A percentile compares a stretch with the other conserved stretches of the same genome.
These are phyloP conservation scores for Dendrocincla tyrannina DNA, from an alignment of 2,797 vertebrate species.

Conservation along the genomic window DNA sequence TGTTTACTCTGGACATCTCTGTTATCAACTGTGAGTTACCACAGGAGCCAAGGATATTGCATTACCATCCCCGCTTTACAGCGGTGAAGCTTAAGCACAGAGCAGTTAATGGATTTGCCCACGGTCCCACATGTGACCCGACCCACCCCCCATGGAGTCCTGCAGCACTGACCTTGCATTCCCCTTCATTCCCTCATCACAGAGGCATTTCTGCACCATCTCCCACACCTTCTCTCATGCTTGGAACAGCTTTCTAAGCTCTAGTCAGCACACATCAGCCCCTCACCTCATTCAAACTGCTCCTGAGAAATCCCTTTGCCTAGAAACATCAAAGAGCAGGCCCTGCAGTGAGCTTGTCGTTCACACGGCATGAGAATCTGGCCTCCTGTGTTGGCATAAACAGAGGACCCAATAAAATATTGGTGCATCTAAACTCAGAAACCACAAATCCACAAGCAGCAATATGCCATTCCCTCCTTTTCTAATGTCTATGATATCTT, in stretches of 20 bases:
- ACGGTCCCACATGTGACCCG: background rate
- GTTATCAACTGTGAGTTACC: slow-evolving; percentile 62
- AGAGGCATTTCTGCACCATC: slow-evolving; percentile 69
- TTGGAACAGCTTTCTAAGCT: slow-evolving; percentile 62
- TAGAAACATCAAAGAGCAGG: slow-evolving; percentile 54
- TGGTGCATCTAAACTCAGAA: slow-evolving; percentile 28
- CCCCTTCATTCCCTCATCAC: slow-evolving; percentile 67
- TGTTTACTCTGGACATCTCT: slow-evolving; percentile 52
- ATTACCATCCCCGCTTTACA: slow-evolving; percentile 30
- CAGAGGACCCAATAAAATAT: background rate
- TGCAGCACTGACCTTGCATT: slow-evolving; percentile 56
- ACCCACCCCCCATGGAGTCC: slow-evolving; percentile 6
- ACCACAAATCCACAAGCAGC: background rate
- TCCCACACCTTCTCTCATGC: slow-evolving; percentile 67
- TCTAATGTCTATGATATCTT: background rate
- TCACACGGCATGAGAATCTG: slow-evolving; percentile 27
- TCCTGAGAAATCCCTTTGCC: slow-evolving; percentile 55
- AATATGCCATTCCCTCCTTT: background rate
- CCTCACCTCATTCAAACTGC: slow-evolving; percentile 65
- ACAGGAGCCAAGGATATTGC: slow-evolving; percentile 54
- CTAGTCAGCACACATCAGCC: slow-evolving; percentile 63
- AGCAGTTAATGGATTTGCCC: slow-evolving; percentile 64
- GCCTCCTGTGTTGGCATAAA: background rate
- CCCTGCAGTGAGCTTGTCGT: background rate
- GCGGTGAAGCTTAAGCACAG: slow-evolving; percentile 44